Evolutionary conservation across 2,888 invertebrate species (phyloP).

Genomic region (Bombyx huttoni): DNA sequence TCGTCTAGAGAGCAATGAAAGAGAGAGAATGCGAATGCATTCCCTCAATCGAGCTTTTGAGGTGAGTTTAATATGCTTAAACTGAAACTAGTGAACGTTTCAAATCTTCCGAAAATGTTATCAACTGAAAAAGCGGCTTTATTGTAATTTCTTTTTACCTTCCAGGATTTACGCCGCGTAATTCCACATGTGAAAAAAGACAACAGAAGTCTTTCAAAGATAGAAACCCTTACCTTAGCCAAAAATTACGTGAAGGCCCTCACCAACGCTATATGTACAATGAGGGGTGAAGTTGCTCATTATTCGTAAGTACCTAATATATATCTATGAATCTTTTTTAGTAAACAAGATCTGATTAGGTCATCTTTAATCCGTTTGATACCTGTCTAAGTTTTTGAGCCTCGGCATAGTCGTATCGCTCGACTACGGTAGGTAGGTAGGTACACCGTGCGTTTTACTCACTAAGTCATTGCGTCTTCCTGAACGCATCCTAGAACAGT

Average conservation of each 20-base stretch:
- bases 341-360: too few species aligned
- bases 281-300: constrained; percentile 76
- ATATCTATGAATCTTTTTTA: too few species aligned
- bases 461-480: too few species aligned
- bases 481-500: too few species aligned
- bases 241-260: constrained; percentile 93
- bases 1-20: constrained; percentile 90
- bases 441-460: too few species aligned
- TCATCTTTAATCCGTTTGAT: too few species aligned
- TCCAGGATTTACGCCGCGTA: constrained; percentile 84
- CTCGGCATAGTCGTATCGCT: too few species aligned
- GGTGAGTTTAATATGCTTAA: constrained; percentile 50
- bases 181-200: constrained; percentile 90
- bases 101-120: too few species aligned
- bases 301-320: constrained; percentile 45
- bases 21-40: constrained; percentile 94
- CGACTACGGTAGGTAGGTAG: too few species aligned
- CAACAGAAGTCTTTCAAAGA: constrained; percentile 86
- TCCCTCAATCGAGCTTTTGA: constrained; percentile 92
- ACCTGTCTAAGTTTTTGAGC: too few species aligned
- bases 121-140: too few species aligned
- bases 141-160: neutral
- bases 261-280: constrained; percentile 87
- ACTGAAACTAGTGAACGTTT: neutral
- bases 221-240: constrained; percentile 89